Conservation (phyloP, 2,888 invertebrate species). For the Perithous albicinctus region DNA sequence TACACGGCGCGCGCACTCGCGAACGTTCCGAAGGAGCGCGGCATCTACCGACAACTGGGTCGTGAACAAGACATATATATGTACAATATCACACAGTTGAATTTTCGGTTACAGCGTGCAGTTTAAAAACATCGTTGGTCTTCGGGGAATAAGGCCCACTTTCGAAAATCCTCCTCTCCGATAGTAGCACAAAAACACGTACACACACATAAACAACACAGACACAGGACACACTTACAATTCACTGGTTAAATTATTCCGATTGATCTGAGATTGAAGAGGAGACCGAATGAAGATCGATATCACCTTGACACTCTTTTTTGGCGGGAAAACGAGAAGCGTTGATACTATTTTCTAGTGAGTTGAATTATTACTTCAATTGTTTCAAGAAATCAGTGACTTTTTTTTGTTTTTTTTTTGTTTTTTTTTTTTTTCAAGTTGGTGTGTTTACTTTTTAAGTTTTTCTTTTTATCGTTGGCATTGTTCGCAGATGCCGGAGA, state of each 20-base stretch:
- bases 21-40: conserved; percentile 24
- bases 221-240: not conserved
- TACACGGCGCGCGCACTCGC: conserved; percentile 20
- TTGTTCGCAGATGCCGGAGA: not conserved
- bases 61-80: conserved; percentile 24
- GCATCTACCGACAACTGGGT: conserved; percentile 17
- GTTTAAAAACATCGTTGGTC: conserved; percentile 5
- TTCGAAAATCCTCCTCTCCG: conserved; percentile 46
- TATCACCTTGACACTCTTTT: conserved; percentile 31
- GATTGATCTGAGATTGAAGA: not conserved
- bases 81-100: conserved; percentile 42
- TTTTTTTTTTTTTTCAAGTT: no score
- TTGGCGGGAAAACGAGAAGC: no score
- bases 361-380: no score
- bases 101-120: conserved; percentile 55
- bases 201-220: conserved; percentile 15
- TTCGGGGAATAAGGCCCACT: conserved; percentile 38
- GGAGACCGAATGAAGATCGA: not conserved
- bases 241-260: conserved; percentile 6
- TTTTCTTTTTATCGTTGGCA: no score
- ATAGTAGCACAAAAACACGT: not conserved
- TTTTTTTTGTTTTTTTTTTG: no score
- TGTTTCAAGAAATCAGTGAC: no score
- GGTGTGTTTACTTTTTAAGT: no score
- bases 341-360: no score